Conservation (phyloP, 2,113 vertebrate species). For the Columba livia region DNA sequence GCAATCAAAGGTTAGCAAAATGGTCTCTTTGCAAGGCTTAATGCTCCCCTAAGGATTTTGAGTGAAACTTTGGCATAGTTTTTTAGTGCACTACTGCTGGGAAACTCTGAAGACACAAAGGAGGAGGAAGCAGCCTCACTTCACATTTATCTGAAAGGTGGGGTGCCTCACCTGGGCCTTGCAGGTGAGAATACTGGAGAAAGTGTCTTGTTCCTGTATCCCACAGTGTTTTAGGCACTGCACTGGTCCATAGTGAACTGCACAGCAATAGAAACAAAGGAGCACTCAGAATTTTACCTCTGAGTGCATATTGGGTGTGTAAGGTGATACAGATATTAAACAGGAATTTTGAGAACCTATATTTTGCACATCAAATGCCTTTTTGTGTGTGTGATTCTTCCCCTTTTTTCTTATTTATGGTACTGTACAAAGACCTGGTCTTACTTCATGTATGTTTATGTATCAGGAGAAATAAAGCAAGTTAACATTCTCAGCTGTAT, state of each 20-base stretch:
- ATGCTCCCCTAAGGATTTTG: not conserved
- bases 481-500: not conserved
- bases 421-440: not conserved
- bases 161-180: not conserved
- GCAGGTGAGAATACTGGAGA: not conserved
- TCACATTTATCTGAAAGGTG: not conserved
- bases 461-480: not conserved
- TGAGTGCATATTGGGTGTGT: not conserved
- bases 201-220: not conserved
- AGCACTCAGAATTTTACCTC: not conserved
- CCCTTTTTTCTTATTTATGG: not conserved
- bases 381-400: not conserved
- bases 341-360: not conserved
- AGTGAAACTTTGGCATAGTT: not conserved
- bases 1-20: not conserved
- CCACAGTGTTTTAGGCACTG: not conserved
- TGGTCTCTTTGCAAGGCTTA: not conserved
- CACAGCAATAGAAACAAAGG: not conserved
- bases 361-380: not conserved
- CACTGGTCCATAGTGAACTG: not conserved
- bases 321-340: not conserved
- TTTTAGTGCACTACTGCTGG: rapidly evolving
- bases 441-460: not conserved
- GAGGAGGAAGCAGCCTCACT: not conserved
- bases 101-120: not conserved